Base-by-base conservation (phyloP, 2,888 invertebrate species). In the Pinctada fucata region DNA sequence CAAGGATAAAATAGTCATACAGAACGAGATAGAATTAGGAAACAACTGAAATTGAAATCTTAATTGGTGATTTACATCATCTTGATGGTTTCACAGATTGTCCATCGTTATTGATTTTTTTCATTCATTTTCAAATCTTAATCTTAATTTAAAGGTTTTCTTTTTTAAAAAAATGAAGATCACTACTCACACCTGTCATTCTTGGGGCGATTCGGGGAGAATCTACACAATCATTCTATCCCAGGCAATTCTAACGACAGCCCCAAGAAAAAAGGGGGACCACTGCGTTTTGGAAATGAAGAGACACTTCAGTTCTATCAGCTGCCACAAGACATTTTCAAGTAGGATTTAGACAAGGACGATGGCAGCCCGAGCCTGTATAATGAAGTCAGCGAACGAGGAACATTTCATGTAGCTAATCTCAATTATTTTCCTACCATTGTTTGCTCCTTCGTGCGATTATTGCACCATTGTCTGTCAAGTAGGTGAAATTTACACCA, bases 311-410 rank as follows among this genome's bases (percentile, higher is more conserved):
- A 80, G 58, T 50, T 65, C 31, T 68, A 71, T 63, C 80, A 80
- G 76, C 80, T 80, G 80, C 75, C 80, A 80, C 77, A 75, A 77
- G 77, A 65, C 65, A 72, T 68, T 72, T 77, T 78, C 75, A 75
- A 80, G 80, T 74, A 75, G 77, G 75, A 72, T 77, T 78, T 78
- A 65, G 68, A 69, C 63, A 58, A 68, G 69, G n/a, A 31, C 52
- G 48, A 8, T 51, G 49, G 52, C 52, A 16, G 52, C n/a, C 71
- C 49, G 52, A 68, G 47, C 13, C 3, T 16, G 4, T 47, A 45
- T 68, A 68, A 68, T 68, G 68, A 68, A 68, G 45, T 6, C 31
- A 47, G 13, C 8, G 47, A 16, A 3, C 48, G 58, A 58, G 58
- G 6, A 58, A 13, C 48, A 31, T 47, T 68, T 31, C 47, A 68